Evolutionary conservation across 2,113 vertebrate species (phyloP).

Genomic region (Dromas ardeola): DNA sequence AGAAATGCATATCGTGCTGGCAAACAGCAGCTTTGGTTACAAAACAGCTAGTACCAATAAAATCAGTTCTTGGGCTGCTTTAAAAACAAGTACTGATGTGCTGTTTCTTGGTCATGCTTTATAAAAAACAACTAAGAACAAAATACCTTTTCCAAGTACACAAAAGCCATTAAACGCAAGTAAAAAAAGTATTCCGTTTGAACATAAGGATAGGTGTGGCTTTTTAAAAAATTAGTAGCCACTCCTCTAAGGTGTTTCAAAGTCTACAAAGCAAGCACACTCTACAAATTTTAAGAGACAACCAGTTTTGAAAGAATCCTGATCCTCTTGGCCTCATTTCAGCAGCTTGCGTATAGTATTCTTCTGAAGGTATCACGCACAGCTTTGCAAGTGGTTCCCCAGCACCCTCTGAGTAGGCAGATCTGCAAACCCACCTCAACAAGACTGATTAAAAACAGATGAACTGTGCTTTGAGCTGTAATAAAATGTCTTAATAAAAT

Average conservation of each 20-base stretch:
- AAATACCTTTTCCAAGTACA: background rate
- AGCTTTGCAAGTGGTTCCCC: background rate
- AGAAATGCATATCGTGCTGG: slow-evolving; percentile 21
- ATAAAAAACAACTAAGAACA: background rate
- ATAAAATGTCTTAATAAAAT: slow-evolving; percentile 12
- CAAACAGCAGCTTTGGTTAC: slow-evolving; percentile 44
- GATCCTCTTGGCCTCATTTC: background rate
- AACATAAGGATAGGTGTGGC: background rate
- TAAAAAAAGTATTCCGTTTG: background rate
- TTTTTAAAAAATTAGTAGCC: background rate
- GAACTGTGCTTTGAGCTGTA: background rate
- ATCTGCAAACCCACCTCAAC: slow-evolving; percentile 8
- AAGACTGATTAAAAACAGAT: background rate
- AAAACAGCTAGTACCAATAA: slow-evolving; percentile 31
- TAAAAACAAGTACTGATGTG: background rate
- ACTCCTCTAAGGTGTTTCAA: background rate
- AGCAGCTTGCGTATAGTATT: background rate
- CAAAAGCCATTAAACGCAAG: background rate
- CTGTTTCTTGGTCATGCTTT: background rate
- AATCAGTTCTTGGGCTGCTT: background rate
- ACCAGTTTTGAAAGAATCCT: background rate
- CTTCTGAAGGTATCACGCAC: background rate
- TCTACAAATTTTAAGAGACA: background rate
- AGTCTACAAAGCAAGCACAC: background rate
- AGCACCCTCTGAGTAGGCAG: background rate